These are phyloP conservation scores for Manduca sexta DNA, from an alignment of 1,140 invertebrate species.

Conservation along the genomic window DNA sequence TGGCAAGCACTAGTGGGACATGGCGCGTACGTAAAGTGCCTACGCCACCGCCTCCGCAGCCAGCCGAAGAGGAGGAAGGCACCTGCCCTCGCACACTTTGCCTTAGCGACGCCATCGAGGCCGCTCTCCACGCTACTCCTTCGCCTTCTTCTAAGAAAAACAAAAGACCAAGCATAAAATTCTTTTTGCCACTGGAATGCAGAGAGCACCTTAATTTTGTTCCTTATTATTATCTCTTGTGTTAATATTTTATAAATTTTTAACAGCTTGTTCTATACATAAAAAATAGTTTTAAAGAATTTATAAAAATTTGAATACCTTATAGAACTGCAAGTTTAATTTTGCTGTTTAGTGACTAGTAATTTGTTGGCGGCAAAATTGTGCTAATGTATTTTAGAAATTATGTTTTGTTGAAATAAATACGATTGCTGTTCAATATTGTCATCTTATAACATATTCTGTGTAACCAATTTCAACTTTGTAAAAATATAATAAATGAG, in stretches of 20 bases:
- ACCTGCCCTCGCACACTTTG: slow-evolving; percentile 68
- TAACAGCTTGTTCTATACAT: no score
- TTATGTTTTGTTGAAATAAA: no score
- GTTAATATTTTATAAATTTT: neutral
- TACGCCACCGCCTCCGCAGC: slow-evolving; percentile 27
- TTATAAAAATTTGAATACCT: no score
- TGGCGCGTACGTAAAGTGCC: slow-evolving; percentile 65
- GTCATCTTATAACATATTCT: no score
- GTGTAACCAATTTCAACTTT: no score
- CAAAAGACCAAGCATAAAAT: slow-evolving; percentile 83
- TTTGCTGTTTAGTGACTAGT: no score
- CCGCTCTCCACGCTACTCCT: slow-evolving; percentile 72
- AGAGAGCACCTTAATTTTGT: slow-evolving; percentile 33
- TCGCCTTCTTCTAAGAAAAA: slow-evolving; percentile 76
- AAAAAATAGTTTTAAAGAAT: no score
- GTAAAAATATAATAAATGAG: no score
- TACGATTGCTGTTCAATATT: no score
- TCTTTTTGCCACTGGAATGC: slow-evolving; percentile 83
- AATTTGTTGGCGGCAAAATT: no score
- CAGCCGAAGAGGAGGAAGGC: slow-evolving; percentile 44
- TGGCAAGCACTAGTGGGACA: slow-evolving; percentile 71
- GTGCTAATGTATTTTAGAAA: no score
- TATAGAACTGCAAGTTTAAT: no score
- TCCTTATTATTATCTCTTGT: neutral
- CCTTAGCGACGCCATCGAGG: slow-evolving; percentile 78